These are phyloP conservation scores for Dasyurus viverrinus DNA, from an alignment of 2,113 vertebrate species.

Conservation along the genomic window DNA sequence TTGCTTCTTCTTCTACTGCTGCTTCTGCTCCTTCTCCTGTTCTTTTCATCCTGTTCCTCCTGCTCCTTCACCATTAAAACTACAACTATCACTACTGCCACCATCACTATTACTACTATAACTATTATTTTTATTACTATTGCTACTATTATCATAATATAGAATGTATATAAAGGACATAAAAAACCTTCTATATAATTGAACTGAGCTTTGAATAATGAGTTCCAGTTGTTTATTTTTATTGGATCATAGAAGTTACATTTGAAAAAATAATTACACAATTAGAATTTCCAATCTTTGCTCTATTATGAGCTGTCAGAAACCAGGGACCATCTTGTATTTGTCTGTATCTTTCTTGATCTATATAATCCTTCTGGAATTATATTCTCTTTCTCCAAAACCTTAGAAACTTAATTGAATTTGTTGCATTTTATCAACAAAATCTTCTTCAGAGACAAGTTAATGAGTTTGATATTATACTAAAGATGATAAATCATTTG, in stretches of 20 bases:
- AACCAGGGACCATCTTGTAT: neutral
- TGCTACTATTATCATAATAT: neutral
- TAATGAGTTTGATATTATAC: neutral
- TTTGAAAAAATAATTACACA: neutral
- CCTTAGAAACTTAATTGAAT: neutral
- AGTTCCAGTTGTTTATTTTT: neutral
- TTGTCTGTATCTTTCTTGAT: neutral
- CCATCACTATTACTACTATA: neutral
- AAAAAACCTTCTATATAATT: neutral
- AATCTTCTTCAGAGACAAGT: neutral
- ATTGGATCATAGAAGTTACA: neutral
- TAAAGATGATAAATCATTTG: constrained; percentile 7
- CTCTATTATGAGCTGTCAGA: neutral
- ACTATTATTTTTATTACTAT: neutral
- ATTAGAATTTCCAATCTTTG: neutral
- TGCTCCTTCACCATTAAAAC: neutral
- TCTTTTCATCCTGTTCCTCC: neutral
- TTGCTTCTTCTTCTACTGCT: too few species aligned
- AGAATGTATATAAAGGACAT: neutral
- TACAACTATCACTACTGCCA: neutral
- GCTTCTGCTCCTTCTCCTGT: too few species aligned
- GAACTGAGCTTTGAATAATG: neutral
- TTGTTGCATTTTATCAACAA: neutral
- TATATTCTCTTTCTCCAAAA: neutral
- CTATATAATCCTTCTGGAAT: neutral